Base-by-base conservation (phyloP, 2,888 invertebrate genomes). In the Scaptomyza tumidula region DNA sequence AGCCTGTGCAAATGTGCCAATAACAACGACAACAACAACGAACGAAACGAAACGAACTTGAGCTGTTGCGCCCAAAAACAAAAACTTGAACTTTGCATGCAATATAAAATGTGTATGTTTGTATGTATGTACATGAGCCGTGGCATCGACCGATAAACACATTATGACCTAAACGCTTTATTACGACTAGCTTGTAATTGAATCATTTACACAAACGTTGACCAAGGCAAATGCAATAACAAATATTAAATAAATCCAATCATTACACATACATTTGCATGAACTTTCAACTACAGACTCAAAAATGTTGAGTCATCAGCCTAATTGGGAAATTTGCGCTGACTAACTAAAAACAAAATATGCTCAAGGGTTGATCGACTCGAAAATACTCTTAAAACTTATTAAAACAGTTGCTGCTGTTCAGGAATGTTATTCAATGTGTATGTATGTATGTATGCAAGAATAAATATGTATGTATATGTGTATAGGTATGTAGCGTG, bases 1-100 rank as follows among this genome's bases (percentile, higher is more conserved):
- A 78, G 76, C 65, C 67, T 49, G 45, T 57, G 35, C 58, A 66
- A 58, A 50, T 50, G 50, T 61, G 59, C 48, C 75, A 67, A 69
- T 61, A 66, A 63, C 49, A 63, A 43, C 52, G 56, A 45, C 45
- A 55, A 55, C 59, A 45, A 14, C 46, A 53, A 53, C 60, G 56
- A 52, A 54, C 14, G 50, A 50, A 35, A 35, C 49, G 49, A 49
- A 31, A 65, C 49, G 56, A 65, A 62, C 58, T 56, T 43, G 72
- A 67, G 53, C 67, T 62, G 50, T 62, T 62, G 62, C 58, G 59
- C 63, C 64, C 68, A 41, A 41, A 37, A 37, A 48, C n/a, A n/a
- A 71, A 66, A 71, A 66, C 61, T 62, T 86, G 72, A 78, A 74
- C 75, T 72, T 71, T 76, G 62, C 59, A 55, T 70, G 69, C 65